phyloP scores from a whole-genome alignment of 2,113 vertebrate species.

The Eulemur rufifrons region DNA sequence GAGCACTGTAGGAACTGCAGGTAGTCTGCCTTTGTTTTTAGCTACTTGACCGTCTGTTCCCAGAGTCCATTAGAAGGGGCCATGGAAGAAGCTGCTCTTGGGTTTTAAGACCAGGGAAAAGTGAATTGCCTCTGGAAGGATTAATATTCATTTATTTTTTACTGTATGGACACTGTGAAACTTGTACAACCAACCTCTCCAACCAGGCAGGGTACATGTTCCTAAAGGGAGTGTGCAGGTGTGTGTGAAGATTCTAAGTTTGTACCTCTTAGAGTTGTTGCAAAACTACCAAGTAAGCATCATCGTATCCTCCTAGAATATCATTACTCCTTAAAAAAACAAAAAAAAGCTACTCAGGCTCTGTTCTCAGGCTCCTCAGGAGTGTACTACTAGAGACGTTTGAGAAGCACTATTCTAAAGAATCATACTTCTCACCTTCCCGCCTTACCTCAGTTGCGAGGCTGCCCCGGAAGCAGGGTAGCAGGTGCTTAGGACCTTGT shows the following conservation, averaged over 20 bases:
- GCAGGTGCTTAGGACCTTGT: background rate
- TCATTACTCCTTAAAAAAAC: background rate
- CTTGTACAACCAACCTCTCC: background rate
- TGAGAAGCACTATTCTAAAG: background rate
- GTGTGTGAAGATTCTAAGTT: too few species aligned
- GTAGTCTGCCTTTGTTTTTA: background rate
- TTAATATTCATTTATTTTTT: background rate
- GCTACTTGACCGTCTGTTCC: background rate
- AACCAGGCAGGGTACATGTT: too few species aligned
- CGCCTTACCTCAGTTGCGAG: background rate
- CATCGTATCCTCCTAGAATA: background rate
- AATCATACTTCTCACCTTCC: background rate
- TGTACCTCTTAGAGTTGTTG: background rate
- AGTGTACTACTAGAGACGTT: fast-evolving
- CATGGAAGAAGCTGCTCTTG: background rate
- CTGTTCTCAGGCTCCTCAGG: background rate
- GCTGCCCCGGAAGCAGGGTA: background rate
- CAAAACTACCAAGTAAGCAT: background rate
- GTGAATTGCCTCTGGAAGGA: background rate
- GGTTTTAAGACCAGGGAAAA: background rate
- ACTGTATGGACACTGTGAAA: background rate
- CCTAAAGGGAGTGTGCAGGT: too few species aligned
- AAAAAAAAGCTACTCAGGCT: background rate
- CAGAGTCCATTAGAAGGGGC: background rate
- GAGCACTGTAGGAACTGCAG: fast-evolving